These are phyloP conservation scores for Mechanitis messenoides DNA, from an alignment of 2,888 invertebrate species.

Conservation along the genomic window DNA sequence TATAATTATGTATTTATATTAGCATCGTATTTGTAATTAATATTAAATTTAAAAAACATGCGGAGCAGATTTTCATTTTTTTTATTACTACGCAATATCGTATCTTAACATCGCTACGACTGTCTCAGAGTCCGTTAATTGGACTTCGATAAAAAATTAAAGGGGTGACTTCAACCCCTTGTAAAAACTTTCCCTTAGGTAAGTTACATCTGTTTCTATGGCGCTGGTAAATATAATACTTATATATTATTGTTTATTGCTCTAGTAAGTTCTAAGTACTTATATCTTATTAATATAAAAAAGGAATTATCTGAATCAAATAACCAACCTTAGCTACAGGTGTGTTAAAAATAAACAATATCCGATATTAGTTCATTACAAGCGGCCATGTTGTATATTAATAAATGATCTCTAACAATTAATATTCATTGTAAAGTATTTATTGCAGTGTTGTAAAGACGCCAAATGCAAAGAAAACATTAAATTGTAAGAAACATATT, in stretches of 20 bases:
- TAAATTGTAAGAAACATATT: slow-evolving; percentile 51
- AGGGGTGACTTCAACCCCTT: slow-evolving; percentile 60
- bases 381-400: too few species aligned
- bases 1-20: too few species aligned
- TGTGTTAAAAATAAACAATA: neutral
- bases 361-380: too few species aligned
- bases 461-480: slow-evolving; percentile 43
- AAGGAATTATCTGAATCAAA: too few species aligned
- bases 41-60: neutral
- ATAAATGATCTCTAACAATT: slow-evolving; percentile 21
- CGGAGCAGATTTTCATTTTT: too few species aligned
- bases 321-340: too few species aligned
- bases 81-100: too few species aligned
- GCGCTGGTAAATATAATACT: slow-evolving; percentile 21
- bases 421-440: slow-evolving; percentile 31
- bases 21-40: neutral
- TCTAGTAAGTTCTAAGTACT: too few species aligned
- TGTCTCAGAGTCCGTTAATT: slow-evolving; percentile 41
- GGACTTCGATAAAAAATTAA: slow-evolving; percentile 62
- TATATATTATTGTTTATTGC: too few species aligned
- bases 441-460: slow-evolving; percentile 32
- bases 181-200: slow-evolving; percentile 57
- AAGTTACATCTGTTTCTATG: slow-evolving; percentile 33
- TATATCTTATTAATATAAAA: too few species aligned
- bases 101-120: slow-evolving; percentile 15